phyloP scores from a whole-genome alignment of 2,113 vertebrate genomes.

The sheep (Ovis aries) region DNA sequence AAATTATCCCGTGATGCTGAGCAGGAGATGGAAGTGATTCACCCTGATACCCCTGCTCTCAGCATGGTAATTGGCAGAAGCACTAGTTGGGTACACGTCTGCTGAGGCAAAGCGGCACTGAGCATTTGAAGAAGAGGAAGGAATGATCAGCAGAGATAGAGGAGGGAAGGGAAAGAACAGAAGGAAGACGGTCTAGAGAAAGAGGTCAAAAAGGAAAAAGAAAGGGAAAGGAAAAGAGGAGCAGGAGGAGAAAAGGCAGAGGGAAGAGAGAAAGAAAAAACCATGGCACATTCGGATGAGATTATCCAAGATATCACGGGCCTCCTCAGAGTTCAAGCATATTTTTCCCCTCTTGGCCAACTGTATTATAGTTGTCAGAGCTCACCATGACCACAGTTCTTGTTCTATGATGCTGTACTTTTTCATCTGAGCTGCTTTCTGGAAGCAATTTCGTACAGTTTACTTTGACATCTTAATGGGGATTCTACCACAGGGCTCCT shows the following conservation, averaged over 20 bases:
- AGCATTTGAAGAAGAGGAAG: neutral
- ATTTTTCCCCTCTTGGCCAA: constrained; percentile 16
- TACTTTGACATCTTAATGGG: neutral
- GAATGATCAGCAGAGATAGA: neutral
- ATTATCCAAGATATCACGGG: neutral
- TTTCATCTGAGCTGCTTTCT: neutral
- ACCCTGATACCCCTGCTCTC: neutral
- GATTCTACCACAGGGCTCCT: neutral
- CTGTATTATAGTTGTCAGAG: neutral
- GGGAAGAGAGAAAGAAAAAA: neutral
- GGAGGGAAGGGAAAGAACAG: neutral
- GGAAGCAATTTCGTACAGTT: neutral
- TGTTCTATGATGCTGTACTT: neutral
- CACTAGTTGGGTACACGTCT: neutral
- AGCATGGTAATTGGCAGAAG: neutral
- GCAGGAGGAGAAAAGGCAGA: neutral
- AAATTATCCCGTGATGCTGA: neutral
- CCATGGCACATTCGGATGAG: neutral
- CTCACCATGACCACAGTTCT: neutral
- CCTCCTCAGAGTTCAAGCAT: neutral
- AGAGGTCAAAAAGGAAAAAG: neutral
- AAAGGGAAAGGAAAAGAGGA: neutral
- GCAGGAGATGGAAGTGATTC: neutral
- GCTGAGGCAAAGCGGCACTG: neutral
- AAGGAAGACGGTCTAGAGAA: neutral